Evolutionary conservation across 2,888 invertebrate genomes (phyloP).

Genomic region (Chrysina gloriosa): DNA sequence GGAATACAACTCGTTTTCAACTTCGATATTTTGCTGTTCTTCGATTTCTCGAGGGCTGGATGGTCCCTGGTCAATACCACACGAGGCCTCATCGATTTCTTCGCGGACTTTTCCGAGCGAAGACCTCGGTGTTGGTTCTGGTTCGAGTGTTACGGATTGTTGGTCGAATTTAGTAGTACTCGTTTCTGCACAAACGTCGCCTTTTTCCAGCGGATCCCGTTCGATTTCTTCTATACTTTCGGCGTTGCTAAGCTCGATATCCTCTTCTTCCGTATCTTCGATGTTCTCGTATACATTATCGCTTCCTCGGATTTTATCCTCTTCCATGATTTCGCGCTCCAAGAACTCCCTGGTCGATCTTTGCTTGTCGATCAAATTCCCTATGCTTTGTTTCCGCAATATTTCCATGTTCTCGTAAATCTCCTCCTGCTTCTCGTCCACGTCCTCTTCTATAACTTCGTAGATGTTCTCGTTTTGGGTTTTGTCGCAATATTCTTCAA

Average conservation of each 20-base stretch:
- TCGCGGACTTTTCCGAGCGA: neutral
- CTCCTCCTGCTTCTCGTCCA: constrained; percentile 14
- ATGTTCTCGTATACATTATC: constrained; percentile 53
- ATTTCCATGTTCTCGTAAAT: constrained; percentile 40
- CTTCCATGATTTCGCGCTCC: constrained; percentile 41
- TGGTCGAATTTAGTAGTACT: constrained; percentile 30
- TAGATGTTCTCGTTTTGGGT: constrained; percentile 34
- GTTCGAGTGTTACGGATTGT: too few relatives aligned
- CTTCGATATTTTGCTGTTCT: constrained; percentile 17
- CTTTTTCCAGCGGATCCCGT: constrained; percentile 15
- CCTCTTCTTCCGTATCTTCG: constrained; percentile 44
- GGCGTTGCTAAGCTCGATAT: constrained; percentile 27
- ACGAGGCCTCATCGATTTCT: neutral
- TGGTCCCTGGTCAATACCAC: neutral
- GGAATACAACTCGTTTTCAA: constrained; percentile 20
- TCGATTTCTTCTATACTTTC: constrained; percentile 21
- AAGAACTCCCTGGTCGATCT: constrained; percentile 21
- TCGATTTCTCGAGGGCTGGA: neutral
- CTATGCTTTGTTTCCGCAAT: constrained; percentile 22
- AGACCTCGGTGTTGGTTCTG: neutral
- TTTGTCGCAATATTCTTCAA: constrained; percentile 4
- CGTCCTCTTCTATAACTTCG: constrained; percentile 37
- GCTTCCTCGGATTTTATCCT: constrained; percentile 40
- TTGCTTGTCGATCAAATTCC: neutral
- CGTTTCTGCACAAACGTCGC: constrained; percentile 35